Base-by-base conservation (phyloP, 2,888 invertebrate genomes). In the Syrista parreyssii region DNA sequence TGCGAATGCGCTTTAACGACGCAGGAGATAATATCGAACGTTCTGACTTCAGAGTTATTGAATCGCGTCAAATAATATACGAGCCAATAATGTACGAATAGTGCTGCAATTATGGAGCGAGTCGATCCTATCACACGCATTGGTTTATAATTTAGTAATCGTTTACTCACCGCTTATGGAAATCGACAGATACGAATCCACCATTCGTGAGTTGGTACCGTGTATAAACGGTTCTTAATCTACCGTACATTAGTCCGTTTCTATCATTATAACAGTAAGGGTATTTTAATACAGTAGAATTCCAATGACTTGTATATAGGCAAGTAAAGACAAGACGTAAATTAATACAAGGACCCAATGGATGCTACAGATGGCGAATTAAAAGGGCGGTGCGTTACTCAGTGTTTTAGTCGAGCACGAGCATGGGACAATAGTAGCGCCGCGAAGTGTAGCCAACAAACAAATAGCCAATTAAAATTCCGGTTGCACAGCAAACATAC, bases 391-490 rank as follows among this genome's bases (percentile, higher is more conserved):
- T 55, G 23, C 55, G 1, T 55, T 23, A 23, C 23, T 55, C 15
- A 55, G 55, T 55, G 55, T 23, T 55, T 55, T 55, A 23, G 55
- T 55, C 55, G 55, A 55, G 55, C 40, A 40, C 40, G 23, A 40
- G 40, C 55, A 55, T 3, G 9, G 86, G 87, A 87, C 85, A 84
- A 87, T 88, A 85, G 87, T 83, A 83, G 81, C 81, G 82, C 87
- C 86, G 85, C 86, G 82, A 86, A 87, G 68, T 31, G 68, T 35
- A 78, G 68, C 78, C 55, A 75, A 75, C 78, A 75, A 88, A 88
- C 88, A 88, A 88, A 88, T 88, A 88, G 88, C 88, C 88, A 88
- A 88, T 88, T 88, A 88, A 88, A 88, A 88, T 89, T 88, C 89
- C 88, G 87, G 86, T 88, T 88, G 88, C 86, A 87, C 85, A 86